phyloP scores from a whole-genome alignment of 1,140 invertebrate genomes.

The Hormaphis cornu region DNA sequence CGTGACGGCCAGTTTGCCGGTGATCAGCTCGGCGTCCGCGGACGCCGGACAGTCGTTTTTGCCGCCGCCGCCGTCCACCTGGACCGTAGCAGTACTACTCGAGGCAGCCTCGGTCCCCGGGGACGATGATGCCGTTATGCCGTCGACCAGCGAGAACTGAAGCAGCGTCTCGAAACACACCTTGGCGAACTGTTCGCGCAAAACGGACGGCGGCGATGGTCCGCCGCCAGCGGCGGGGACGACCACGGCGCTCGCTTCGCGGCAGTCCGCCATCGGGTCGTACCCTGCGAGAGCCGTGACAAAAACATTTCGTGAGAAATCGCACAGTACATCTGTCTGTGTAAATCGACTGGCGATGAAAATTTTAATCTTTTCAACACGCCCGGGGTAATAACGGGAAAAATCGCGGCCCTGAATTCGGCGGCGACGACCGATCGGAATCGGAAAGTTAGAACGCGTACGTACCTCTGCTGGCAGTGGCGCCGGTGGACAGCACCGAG shows the following conservation, averaged over 20 bases:
- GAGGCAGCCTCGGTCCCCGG: too few relatives aligned
- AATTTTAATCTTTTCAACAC: too few relatives aligned
- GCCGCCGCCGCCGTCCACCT: neutral
- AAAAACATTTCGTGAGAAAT: too few relatives aligned
- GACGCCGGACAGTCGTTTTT: neutral
- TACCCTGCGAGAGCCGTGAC: constrained; percentile 47
- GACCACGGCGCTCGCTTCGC: constrained; percentile 37
- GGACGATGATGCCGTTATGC: constrained; percentile 37
- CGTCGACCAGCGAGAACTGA: constrained; percentile 78
- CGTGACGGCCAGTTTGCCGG: constrained; percentile 78
- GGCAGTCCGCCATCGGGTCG: constrained; percentile 60
- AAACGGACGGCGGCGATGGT: constrained; percentile 30
- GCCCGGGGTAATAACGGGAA: too few relatives aligned
- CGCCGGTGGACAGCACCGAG: constrained; percentile 75
- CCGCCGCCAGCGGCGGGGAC: neutral
- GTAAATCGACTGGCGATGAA: too few relatives aligned
- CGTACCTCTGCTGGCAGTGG: neutral
- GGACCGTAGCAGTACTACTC: too few relatives aligned
- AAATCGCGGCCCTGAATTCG: too few relatives aligned
- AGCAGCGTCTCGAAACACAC: constrained; percentile 92
- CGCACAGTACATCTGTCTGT: neutral
- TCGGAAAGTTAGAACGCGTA: neutral
- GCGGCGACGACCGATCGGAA: too few relatives aligned
- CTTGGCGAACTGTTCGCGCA: constrained; percentile 90
- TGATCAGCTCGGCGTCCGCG: constrained; percentile 52